A percentile compares a stretch with the other conserved stretches of the same genome.
Evolutionary conservation across 2,797 vertebrate genomes (phyloP).

Genomic region (Cichlasoma orientale): DNA sequence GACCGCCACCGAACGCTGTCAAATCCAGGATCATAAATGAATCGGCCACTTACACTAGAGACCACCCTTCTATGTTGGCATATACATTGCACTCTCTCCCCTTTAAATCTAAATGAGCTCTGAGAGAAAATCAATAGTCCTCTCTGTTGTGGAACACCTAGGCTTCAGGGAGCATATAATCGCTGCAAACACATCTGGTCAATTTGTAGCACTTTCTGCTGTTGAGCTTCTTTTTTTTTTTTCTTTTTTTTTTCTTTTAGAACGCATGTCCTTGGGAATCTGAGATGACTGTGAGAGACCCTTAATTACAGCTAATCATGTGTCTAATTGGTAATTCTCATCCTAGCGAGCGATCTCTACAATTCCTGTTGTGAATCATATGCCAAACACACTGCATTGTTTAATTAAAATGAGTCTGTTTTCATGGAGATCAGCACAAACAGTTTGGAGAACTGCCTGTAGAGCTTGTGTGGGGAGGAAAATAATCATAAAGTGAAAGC

Average conservation of each 20-base stretch:
- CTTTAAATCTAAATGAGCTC: conserved; percentile 18
- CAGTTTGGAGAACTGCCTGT: conserved; percentile 4
- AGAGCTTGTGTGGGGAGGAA: conserved; percentile 10
- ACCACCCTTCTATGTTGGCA: conserved; percentile 8
- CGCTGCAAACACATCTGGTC: conserved; percentile 6
- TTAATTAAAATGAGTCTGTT: conserved; percentile 37
- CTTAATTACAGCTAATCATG: conserved; percentile 45
- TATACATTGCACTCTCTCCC: neutral
- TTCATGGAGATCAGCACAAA: conserved; percentile 22
- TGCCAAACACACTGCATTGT: conserved; percentile 31
- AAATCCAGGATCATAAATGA: neutral
- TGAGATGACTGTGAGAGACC: conserved; percentile 5
- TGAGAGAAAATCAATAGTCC: conserved; percentile 24
- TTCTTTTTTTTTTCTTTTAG: conserved; percentile 9
- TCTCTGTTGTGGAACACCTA: conserved; percentile 3
- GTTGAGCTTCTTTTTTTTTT: conserved; percentile 13
- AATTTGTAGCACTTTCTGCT: conserved; percentile 6
- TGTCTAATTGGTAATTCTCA: conserved; percentile 51
- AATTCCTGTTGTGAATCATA: conserved; percentile 36
- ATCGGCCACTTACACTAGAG: neutral
- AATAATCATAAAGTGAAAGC: conserved; percentile 19
- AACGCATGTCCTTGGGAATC: conserved; percentile 24
- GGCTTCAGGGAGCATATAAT: neutral
- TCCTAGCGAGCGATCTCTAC: conserved; percentile 37
- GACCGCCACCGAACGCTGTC: neutral